Base-by-base conservation (phyloP, 2,888 invertebrate species). In the Oxytorus armatus region DNA sequence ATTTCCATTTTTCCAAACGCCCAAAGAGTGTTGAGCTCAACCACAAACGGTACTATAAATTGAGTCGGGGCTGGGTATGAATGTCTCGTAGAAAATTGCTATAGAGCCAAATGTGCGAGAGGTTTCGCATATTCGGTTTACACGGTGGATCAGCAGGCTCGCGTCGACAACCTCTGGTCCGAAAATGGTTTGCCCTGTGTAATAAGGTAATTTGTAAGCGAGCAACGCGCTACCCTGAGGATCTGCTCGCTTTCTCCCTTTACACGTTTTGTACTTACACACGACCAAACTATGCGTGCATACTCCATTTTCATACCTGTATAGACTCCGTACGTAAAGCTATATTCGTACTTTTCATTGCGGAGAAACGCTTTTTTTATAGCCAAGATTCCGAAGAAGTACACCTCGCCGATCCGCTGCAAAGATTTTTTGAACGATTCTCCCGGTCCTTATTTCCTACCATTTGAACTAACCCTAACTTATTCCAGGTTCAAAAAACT, bases 171-270 rank as follows among this genome's bases (percentile, higher is more conserved):
- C 39, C 57, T 39, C n/a, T 23, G 44, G 61, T 39, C 47, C 42
- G 36, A 29, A 61, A 69, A 80, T 78, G 42, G 55, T 74, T 73
- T 61, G 11, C 42, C 18, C 29, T 42, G 18, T 51, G 65, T 82
- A 80, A 83, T 79, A 49, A 82, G 80, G 83, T 80, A 77, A 82
- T 83, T 82, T 82, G 80, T 83, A 82, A 82, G 80, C 80, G 36
- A 65, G 25, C 61, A 55, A 44, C 59, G 57, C 42, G 49, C 57
- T 47, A 69, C 36, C 29, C 29, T 5, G 59, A 11, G 55, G 53
- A 73, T 73, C 47, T 63, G 14, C 36, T n/a, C n/a, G 42, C 14
- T 36, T 51, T 75, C 72, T 23, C 10, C 55, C 39, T 55, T 0
- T 16, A 14, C 16, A 14, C 39, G 36, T 68, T 63, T 66, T 44